phyloP scores from a whole-genome alignment of 2,888 invertebrate genomes.

The Melikaiella ostensackeni region DNA sequence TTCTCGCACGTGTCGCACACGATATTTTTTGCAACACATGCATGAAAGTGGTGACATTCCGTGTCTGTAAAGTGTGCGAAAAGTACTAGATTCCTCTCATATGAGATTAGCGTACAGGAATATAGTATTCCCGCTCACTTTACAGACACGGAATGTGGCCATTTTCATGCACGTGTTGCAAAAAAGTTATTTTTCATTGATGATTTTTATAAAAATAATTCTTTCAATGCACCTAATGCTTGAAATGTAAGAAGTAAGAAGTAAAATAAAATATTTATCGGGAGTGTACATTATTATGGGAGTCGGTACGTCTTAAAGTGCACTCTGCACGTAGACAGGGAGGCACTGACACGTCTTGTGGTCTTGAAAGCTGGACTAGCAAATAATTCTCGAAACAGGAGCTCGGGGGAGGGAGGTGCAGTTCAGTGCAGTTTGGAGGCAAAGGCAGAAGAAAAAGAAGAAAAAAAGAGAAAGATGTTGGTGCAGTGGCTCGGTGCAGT shows the following conservation, averaged over 20 bases:
- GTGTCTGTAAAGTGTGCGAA: no score
- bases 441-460: conserved; percentile 39
- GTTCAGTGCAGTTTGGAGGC: conserved; percentile 25
- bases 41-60: no score
- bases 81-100: no score
- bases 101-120: no score
- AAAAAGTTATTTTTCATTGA: no score
- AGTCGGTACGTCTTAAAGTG: not conserved
- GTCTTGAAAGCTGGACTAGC: conserved; percentile 30
- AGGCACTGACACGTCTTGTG: conserved; percentile 11
- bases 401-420: conserved; percentile 15
- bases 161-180: no score
- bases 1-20: no score
- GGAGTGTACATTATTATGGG: conserved; percentile 7
- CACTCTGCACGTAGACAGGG: not conserved
- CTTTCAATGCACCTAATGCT: not conserved
- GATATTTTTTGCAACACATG: no score
- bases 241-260: not conserved
- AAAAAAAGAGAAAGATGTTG: conserved; percentile 47
- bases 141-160: no score
- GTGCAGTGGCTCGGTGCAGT: conserved; percentile 42
- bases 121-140: no score
- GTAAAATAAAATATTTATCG: conserved; percentile 10
- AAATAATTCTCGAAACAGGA: conserved; percentile 41
- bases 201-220: no score